Conservation (phyloP, 2,797 vertebrate species). For the Hyperoplus lanceolatus region DNA sequence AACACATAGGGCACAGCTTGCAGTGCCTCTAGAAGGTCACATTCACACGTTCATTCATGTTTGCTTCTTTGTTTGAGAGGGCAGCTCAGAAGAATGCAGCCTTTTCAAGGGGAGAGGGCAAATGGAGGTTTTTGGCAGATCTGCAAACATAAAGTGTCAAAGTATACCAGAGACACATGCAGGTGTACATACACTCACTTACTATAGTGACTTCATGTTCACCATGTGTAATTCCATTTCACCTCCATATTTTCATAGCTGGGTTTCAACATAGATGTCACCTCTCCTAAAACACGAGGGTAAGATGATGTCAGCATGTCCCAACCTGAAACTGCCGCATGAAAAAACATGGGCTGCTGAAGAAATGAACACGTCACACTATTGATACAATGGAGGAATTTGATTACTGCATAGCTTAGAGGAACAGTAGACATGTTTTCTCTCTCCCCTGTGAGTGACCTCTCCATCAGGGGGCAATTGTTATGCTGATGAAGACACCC, state of each 20-base stretch:
- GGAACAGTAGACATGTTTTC: slow-evolving; percentile 14
- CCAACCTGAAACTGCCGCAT: slow-evolving; percentile 23
- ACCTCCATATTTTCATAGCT: slow-evolving; percentile 67
- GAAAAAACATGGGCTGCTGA: slow-evolving; percentile 21
- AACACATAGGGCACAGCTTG: background rate
- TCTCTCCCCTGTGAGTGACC: slow-evolving; percentile 25
- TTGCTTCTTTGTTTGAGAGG: slow-evolving; percentile 13
- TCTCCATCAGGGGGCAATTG: slow-evolving; percentile 18
- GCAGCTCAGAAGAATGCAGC: background rate
- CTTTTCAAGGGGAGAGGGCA: slow-evolving; percentile 7
- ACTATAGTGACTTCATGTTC: slow-evolving; percentile 28
- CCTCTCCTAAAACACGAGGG: slow-evolving; percentile 42
- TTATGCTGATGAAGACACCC: background rate
- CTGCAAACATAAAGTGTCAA: slow-evolving; percentile 4
- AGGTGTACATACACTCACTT: slow-evolving; percentile 31
- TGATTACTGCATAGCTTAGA: slow-evolving; percentile 24
- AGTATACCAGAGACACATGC: slow-evolving; percentile 15
- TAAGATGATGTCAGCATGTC: slow-evolving; percentile 48
- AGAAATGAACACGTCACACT: slow-evolving; percentile 37
- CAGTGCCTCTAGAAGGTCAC: background rate
- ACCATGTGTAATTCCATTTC: slow-evolving; percentile 34
- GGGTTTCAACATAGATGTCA: slow-evolving; percentile 46
- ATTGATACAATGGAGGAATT: slow-evolving; percentile 19
- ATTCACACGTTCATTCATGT: slow-evolving; percentile 12
- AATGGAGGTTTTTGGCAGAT: slow-evolving; percentile 21